phyloP scores from a whole-genome alignment of 2,797 vertebrate genomes.

The Pipistrellus nathusii region DNA sequence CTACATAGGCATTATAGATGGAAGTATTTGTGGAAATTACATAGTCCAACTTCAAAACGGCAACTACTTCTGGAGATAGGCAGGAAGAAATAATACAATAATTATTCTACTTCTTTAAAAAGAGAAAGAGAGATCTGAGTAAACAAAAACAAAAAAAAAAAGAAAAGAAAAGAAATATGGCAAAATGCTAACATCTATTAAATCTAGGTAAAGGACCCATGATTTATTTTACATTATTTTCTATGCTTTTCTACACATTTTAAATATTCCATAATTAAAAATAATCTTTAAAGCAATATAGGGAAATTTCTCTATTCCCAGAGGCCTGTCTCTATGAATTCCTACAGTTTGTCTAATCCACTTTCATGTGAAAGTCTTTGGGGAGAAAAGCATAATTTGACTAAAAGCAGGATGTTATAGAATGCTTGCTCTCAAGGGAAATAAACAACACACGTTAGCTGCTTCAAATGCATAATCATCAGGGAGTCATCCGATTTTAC shows the following conservation, averaged over 20 bases:
- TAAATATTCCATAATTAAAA: conserved; percentile 67
- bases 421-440: conserved; percentile 71
- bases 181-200: conserved; percentile 9
- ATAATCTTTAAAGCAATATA: conserved; percentile 62
- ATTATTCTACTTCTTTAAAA: conserved; percentile 37
- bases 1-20: neutral
- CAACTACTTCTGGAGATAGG: neutral
- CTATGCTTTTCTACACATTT: conserved; percentile 24
- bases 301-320: conserved; percentile 55
- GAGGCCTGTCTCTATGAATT: conserved; percentile 50
- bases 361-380: conserved; percentile 67
- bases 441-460: conserved; percentile 65
- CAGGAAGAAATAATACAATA: neutral
- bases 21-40: neutral
- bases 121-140: neutral
- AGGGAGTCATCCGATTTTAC: conserved; percentile 64
- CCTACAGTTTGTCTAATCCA: conserved; percentile 66
- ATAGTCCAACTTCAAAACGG: neutral
- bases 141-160: too few species aligned
- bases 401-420: conserved; percentile 75
- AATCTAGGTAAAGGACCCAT: neutral
- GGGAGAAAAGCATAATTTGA: conserved; percentile 75
- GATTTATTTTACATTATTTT: conserved; percentile 45
- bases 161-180: neutral
- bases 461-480: conserved; percentile 69